A percentile compares a stretch with the other conserved stretches of the same genome.
Conservation (phyloP, 2,113 vertebrate species). For the Saimiri boliviensis region DNA sequence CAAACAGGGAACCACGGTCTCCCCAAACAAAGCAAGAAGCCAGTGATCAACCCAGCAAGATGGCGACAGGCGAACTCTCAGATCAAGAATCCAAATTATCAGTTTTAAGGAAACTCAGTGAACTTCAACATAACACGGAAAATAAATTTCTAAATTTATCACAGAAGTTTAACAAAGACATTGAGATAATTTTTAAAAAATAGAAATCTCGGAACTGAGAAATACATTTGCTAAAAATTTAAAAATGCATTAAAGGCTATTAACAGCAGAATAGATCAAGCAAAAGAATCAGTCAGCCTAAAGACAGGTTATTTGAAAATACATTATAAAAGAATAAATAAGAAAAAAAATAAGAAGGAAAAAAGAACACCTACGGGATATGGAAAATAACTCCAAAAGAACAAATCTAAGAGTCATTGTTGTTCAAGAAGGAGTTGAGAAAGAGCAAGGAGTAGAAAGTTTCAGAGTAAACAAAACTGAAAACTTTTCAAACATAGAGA, state of each 20-base stretch:
- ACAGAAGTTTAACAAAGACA: not conserved
- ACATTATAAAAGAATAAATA: not conserved
- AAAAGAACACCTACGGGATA: not conserved
- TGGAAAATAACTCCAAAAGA: not conserved
- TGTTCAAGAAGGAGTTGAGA: not conserved
- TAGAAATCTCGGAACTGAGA: not conserved
- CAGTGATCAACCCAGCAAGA: not conserved
- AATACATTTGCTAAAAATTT: not conserved
- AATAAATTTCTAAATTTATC: not conserved
- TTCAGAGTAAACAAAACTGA: not conserved
- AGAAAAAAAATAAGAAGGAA: not conserved
- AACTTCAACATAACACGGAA: not conserved
- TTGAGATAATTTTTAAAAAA: not conserved
- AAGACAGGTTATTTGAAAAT: not conserved
- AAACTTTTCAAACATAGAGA: not conserved
- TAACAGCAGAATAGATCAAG: not conserved
- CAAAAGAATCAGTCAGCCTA: not conserved
- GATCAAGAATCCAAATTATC: not conserved
- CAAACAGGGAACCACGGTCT: not conserved
- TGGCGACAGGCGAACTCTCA: not conserved
- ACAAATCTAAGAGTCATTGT: not conserved
- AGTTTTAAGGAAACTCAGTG: not conserved
- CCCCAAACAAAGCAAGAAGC: not conserved
- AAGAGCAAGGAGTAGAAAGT: not conserved
- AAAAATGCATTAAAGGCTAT: not conserved